These are phyloP conservation scores for Tyria jacobaeae DNA, from an alignment of 2,888 invertebrate species.

Conservation along the genomic window DNA sequence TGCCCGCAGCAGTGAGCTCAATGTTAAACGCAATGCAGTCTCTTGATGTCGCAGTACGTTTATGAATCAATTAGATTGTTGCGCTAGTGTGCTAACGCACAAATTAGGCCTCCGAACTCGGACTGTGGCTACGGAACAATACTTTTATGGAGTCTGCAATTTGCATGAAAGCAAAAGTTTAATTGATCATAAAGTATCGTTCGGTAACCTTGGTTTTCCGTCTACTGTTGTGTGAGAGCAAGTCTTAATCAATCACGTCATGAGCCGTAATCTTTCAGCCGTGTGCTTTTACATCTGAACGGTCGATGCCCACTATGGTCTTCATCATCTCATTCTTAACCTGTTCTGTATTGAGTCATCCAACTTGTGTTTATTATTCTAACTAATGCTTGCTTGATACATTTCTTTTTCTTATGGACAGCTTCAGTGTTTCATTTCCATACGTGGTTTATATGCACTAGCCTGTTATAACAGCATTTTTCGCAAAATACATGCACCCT, in stretches of 20 bases:
- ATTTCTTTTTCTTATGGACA: constrained; percentile 53
- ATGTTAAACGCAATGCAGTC: constrained; percentile 91
- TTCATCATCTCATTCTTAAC: constrained; percentile 54
- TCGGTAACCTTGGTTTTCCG: constrained; percentile 72
- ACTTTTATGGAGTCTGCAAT: constrained; percentile 48
- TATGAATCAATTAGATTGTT: constrained; percentile 81
- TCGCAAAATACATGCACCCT: constrained; percentile 48
- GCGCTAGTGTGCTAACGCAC: constrained; percentile 86
- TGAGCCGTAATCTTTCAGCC: constrained; percentile 67
- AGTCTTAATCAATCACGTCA: constrained; percentile 71
- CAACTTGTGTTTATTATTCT: constrained; percentile 58
- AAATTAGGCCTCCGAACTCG: constrained; percentile 69
- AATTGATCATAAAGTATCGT: constrained; percentile 56
- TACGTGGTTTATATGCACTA: constrained; percentile 57
- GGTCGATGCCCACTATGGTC: constrained; percentile 52
- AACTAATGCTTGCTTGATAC: constrained; percentile 67
- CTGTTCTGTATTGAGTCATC: constrained; percentile 53
- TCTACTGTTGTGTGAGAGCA: constrained; percentile 72
- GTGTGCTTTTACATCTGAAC: constrained; percentile 65
- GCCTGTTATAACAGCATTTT: constrained; percentile 46
- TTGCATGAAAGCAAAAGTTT: constrained; percentile 24
- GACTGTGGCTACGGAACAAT: constrained; percentile 77
- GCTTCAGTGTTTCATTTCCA: constrained; percentile 60
- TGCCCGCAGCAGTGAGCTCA: constrained; percentile 91
- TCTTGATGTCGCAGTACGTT: constrained; percentile 85